Percentiles rank a stretch among this genome's conserved stretches.
These are phyloP conservation scores for Scaptomyza montana DNA, from an alignment of 1,140 invertebrate species.

Conservation along the genomic window DNA sequence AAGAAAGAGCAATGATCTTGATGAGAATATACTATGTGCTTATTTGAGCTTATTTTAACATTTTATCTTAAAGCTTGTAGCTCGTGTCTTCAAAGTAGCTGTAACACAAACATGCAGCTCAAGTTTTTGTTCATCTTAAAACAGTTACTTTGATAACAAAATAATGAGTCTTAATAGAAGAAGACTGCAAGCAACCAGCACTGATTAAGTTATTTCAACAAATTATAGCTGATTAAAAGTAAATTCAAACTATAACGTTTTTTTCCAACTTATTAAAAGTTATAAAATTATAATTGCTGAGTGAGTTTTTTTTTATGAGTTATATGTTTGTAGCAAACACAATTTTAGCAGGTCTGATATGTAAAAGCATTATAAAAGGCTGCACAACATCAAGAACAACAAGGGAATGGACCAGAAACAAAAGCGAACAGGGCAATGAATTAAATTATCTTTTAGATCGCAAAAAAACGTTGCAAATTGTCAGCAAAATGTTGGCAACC, in stretches of 20 bases:
- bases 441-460: conserved; percentile 54
- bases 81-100: no score
- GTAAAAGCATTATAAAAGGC: conserved; percentile 63
- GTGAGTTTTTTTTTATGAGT: not conserved
- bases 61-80: no score
- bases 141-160: no score
- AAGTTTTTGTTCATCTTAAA: no score
- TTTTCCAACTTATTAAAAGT: not conserved
- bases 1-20: no score
- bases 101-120: no score
- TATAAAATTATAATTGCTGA: not conserved
- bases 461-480: conserved; percentile 65
- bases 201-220: not conserved
- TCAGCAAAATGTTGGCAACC: conserved; percentile 68
- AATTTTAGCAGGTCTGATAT: conserved; percentile 45
- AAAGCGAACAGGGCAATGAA: conserved; percentile 64
- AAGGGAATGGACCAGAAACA: conserved; percentile 26
- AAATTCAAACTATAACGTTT: not conserved
- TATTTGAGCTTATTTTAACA: no score
- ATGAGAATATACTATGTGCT: no score
- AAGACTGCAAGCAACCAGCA: not conserved
- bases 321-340: no score
- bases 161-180: not conserved
- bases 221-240: not conserved
- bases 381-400: conserved; percentile 12